phyloP scores from a whole-genome alignment of 2,113 vertebrate genomes.

The Echinops telfairi region DNA sequence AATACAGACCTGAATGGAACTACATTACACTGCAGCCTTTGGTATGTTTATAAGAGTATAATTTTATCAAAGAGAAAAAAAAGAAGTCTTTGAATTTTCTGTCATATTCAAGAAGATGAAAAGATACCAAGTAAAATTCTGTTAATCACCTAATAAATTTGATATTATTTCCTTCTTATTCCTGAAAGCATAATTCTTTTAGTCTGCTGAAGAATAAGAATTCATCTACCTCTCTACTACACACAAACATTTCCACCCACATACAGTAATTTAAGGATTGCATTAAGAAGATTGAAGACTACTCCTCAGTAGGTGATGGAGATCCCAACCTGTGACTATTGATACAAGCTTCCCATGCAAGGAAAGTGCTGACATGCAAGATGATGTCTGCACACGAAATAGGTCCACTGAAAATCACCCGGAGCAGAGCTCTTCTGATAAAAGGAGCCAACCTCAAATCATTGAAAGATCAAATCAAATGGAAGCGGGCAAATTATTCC shows the following conservation, averaged over 20 bases:
- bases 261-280: slow-evolving; percentile 61
- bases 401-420: slow-evolving; percentile 26
- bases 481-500: slow-evolving; percentile 25
- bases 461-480: slow-evolving; percentile 27
- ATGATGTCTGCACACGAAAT: slow-evolving; percentile 9
- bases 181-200: slow-evolving; percentile 50
- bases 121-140: slow-evolving; percentile 49
- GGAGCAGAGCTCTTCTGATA: slow-evolving; percentile 36
- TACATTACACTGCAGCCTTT: background rate
- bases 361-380: slow-evolving; percentile 29
- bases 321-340: slow-evolving; percentile 43
- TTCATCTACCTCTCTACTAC: slow-evolving; percentile 60
- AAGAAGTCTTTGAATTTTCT: background rate
- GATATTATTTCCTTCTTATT: slow-evolving; percentile 60
- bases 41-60: background rate
- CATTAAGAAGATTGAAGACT: slow-evolving; percentile 66
- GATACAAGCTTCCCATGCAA: slow-evolving; percentile 31
- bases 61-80: slow-evolving; percentile 31
- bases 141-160: slow-evolving; percentile 56
- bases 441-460: slow-evolving; percentile 32
- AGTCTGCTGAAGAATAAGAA: slow-evolving; percentile 35
- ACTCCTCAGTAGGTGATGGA: slow-evolving; percentile 37
- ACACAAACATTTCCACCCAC: slow-evolving; percentile 63
- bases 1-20: slow-evolving; percentile 21
- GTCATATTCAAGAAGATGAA: slow-evolving; percentile 58